Conservation (phyloP, 1,140 invertebrate genomes). For the Solenopsis invicta region DNA sequence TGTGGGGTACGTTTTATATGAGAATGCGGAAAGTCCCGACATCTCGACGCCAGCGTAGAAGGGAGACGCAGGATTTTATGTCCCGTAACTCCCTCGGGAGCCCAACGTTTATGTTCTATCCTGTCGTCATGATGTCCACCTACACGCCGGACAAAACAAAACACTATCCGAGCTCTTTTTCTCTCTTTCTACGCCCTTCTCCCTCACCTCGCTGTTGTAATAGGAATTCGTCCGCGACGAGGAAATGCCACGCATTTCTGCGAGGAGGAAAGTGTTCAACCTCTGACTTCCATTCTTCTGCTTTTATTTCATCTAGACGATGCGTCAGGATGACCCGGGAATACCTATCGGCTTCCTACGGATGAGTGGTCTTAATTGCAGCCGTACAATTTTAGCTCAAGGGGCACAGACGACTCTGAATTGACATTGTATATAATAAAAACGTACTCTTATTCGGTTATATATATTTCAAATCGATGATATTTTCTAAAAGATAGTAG, state of each 20-base stretch:
- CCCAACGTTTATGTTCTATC: slow-evolving; percentile 83
- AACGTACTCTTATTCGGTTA: not conserved
- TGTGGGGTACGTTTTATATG: slow-evolving; percentile 76
- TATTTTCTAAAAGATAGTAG: not conserved
- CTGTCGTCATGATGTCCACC: slow-evolving; percentile 85
- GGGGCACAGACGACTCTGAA: slow-evolving; percentile 22
- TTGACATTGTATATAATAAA: not conserved
- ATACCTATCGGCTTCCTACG: slow-evolving; percentile 63
- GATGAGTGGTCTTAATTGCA: slow-evolving; percentile 48
- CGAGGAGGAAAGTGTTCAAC: slow-evolving; percentile 32
- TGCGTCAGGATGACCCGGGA: slow-evolving; percentile 52
- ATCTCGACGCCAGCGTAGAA: slow-evolving; percentile 84
- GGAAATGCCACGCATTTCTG: slow-evolving; percentile 74
- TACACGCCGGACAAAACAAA: slow-evolving; percentile 83
- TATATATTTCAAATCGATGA: not conserved
- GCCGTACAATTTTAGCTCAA: slow-evolving; percentile 25
- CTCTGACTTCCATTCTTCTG: slow-evolving; percentile 55
- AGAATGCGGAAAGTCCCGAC: slow-evolving; percentile 80
- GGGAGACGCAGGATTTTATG: slow-evolving; percentile 85
- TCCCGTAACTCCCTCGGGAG: slow-evolving; percentile 85
- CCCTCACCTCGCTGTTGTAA: slow-evolving; percentile 55
- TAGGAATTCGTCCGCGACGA: slow-evolving; percentile 75
- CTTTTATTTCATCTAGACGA: slow-evolving; percentile 69
- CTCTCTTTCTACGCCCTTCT: not conserved
- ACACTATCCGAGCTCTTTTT: slow-evolving; percentile 74